Conservation (phyloP, 2,888 invertebrate species). For the Homarus gammarus region DNA sequence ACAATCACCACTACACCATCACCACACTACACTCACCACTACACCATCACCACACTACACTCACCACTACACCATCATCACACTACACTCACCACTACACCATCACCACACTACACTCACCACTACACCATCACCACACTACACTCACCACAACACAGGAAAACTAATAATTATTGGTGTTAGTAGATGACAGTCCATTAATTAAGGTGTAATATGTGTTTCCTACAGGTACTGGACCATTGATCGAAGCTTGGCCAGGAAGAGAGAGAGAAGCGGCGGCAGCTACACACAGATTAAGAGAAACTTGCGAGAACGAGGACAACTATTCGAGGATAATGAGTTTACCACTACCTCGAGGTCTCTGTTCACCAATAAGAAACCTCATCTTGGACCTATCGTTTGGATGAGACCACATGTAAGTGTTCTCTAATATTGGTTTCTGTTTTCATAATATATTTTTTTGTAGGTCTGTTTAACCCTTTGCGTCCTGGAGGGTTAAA, state of each 20-base stretch:
- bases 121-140: too few relatives aligned
- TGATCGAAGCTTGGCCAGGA: constrained; percentile 56
- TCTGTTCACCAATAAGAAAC: constrained; percentile 81
- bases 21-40: neutral
- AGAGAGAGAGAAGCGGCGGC: constrained; percentile 48
- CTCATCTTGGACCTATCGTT: constrained; percentile 82
- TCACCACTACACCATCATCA: neutral
- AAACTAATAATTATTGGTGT: too few relatives aligned
- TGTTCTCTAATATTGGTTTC: constrained; percentile 73
- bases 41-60: neutral
- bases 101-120: too few relatives aligned
- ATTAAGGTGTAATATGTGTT: too few relatives aligned
- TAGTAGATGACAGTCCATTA: too few relatives aligned
- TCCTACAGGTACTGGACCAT: constrained; percentile 75
- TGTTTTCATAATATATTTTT: neutral
- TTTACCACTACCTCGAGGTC: constrained; percentile 81
- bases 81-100: neutral
- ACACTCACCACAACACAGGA: too few relatives aligned
- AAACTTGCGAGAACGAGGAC: constrained; percentile 82
- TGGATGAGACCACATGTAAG: constrained; percentile 87
- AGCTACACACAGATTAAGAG: constrained; percentile 82
- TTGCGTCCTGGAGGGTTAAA: too few relatives aligned
- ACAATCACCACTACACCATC: too few relatives aligned
- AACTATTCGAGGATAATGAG: constrained; percentile 84
- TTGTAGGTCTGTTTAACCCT: neutral